Base-by-base conservation (phyloP, 2,797 vertebrate species). In the Eleutherodactylus coqui region DNA sequence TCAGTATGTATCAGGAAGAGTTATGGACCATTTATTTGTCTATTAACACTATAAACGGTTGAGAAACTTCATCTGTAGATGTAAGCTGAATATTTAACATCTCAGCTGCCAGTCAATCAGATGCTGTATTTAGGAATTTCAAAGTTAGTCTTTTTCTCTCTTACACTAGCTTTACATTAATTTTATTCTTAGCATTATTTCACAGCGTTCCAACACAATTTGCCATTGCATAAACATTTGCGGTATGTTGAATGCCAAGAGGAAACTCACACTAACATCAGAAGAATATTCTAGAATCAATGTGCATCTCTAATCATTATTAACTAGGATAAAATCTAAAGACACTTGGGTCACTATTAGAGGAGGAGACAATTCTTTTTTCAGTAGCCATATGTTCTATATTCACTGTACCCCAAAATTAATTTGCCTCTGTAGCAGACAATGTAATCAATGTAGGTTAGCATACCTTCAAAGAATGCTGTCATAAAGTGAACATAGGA, bases 1-100 rank as follows among this genome's bases (percentile, higher is more conserved):
- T 84, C 55, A 41, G 43, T 75, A 75, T 87, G 43, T 64, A 87
- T 64, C 67, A 83, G 70, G 14, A 69, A 84, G 82, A 69, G 86
- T 51, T 84, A 84, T 84, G 86, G 76, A 81, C 77, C 82, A 87
- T 84, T 87, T 87, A 87, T 81, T 87, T 84, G 86, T 79, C 77
- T 87, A 87, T 87, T 87, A 84, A 75, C 70, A 45, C 69, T 53
- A 47, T 69, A 11, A 84, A 90, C 84, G 88, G 89, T 89, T 90
- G 88, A 90, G 75, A 73, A 79, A 27, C 76, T 60, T 88, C 29
- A 84, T 85, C 62, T 0, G 84, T 11, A 43, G 2, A 1, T 16
- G 64, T 32, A 16, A 0, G 19, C 53, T 67, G 32, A 27, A 49
- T 7, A 32, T 79, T 85, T 85, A 58, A 79, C 43, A 58, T 75